phyloP scores from a whole-genome alignment of 53 echinoderm and acorn worm species.

The Pentamera pediparva region DNA sequence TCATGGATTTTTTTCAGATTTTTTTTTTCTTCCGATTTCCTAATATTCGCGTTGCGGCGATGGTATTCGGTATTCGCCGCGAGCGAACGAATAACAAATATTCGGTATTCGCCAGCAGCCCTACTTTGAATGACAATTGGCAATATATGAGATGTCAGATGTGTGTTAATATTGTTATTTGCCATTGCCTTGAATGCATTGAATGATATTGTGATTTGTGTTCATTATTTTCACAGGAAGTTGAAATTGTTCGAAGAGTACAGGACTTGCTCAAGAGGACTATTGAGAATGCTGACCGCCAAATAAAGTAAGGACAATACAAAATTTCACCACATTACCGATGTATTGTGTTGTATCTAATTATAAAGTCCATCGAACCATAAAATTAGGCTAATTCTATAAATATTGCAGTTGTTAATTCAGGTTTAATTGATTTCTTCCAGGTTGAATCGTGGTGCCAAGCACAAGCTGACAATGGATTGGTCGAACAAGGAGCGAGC shows the following conservation, averaged over 20 bases:
- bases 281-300: constrained; percentile 84
- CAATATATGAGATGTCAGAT: no score
- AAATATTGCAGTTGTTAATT: background rate
- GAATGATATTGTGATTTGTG: background rate
- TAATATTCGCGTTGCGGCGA: no score
- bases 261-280: constrained; percentile 93
- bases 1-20: no score
- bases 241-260: constrained; percentile 92
- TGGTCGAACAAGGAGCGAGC: constrained; percentile 95
- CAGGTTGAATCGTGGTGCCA: constrained; percentile 92
- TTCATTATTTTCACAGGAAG: constrained; percentile 54
- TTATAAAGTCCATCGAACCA: background rate
- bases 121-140: no score
- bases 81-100: no score
- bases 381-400: background rate
- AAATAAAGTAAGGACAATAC: constrained; percentile 85
- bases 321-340: background rate
- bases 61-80: no score
- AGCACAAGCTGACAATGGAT: constrained; percentile 98
- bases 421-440: background rate
- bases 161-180: background rate
- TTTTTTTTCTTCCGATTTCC: no score
- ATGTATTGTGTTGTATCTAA: background rate
- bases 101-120: no score
- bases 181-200: background rate